A percentile compares a stretch with the other conserved stretches of the same genome.
Evolutionary conservation across 2,797 vertebrate genomes (phyloP).

Genomic region (Mormyrops boulengeri): DNA sequence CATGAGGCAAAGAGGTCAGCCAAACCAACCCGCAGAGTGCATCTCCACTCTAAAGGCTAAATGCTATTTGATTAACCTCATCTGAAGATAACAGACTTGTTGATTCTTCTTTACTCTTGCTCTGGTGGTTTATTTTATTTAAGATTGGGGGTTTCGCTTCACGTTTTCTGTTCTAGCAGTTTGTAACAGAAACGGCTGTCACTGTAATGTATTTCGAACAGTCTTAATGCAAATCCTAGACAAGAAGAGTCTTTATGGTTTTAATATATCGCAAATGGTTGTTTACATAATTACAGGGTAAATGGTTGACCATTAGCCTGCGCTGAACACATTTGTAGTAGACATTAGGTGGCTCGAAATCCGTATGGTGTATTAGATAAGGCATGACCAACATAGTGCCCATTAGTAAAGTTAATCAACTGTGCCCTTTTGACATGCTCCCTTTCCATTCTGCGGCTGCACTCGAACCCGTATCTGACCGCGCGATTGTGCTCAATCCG

Average conservation of each 20-base stretch:
- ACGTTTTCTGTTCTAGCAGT: background rate
- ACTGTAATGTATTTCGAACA: background rate
- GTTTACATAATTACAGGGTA: background rate
- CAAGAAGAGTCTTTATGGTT: background rate
- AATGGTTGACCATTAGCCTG: background rate
- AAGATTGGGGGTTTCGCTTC: background rate
- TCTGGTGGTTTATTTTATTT: background rate
- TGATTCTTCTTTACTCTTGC: background rate
- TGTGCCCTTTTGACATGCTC: background rate
- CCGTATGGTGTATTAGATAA: background rate
- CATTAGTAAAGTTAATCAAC: background rate
- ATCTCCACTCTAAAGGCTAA: background rate
- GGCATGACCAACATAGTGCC: background rate
- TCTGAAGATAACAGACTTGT: background rate
- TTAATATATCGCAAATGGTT: background rate
- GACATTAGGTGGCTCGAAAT: background rate
- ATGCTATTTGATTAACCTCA: slow-evolving; percentile 5
- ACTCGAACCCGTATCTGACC: background rate
- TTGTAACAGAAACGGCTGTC: background rate
- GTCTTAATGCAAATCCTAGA: background rate
- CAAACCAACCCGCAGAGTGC: background rate
- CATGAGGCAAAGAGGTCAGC: background rate
- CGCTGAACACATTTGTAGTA: background rate
- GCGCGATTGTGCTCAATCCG: background rate
- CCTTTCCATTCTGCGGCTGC: background rate